Evolutionary conservation across 2,113 vertebrate species (phyloP).

Genomic region (Scortum barcoo): DNA sequence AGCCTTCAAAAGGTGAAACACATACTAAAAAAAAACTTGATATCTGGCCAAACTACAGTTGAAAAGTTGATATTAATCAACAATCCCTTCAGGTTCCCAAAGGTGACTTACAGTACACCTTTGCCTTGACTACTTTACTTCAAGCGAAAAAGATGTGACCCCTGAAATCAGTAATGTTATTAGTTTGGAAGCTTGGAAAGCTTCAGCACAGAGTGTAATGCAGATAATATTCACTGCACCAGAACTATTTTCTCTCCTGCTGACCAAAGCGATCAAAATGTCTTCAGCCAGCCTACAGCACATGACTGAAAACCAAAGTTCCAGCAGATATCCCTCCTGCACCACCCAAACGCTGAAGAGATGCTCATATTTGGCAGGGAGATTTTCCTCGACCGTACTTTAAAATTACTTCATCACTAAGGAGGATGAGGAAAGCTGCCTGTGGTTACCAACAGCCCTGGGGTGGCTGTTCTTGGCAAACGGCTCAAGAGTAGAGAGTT

Average conservation of each 20-base stretch:
- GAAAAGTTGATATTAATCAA: not conserved
- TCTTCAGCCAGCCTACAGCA: slow-evolving; percentile 15
- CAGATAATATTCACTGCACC: not conserved
- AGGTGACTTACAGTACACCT: not conserved
- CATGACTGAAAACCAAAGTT: slow-evolving; percentile 38
- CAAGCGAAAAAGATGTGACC: not conserved
- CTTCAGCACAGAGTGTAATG: too few relatives aligned
- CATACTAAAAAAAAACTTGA: not conserved
- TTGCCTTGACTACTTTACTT: not conserved
- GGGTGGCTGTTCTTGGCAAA: slow-evolving; percentile 69
- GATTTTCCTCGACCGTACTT: slow-evolving; percentile 67
- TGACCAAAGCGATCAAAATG: slow-evolving; percentile 14
- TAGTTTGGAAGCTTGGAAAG: too few relatives aligned
- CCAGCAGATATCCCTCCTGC: slow-evolving; percentile 42
- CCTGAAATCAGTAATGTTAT: too few relatives aligned
- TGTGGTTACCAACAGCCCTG: slow-evolving; percentile 61
- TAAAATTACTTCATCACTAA: slow-evolving; percentile 64
- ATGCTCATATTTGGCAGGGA: slow-evolving; percentile 60
- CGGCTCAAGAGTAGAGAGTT: slow-evolving; percentile 52
- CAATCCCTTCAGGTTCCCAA: not conserved
- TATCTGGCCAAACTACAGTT: not conserved
- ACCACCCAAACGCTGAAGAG: slow-evolving; percentile 43
- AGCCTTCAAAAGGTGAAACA: not conserved
- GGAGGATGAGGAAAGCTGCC: slow-evolving; percentile 70
- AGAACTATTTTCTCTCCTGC: slow-evolving; percentile 1